Percentiles rank a stretch among this genome's conserved stretches.
Conservation (phyloP, 2,113 vertebrate genomes). For the Astatoreochromis straeleni region DNA sequence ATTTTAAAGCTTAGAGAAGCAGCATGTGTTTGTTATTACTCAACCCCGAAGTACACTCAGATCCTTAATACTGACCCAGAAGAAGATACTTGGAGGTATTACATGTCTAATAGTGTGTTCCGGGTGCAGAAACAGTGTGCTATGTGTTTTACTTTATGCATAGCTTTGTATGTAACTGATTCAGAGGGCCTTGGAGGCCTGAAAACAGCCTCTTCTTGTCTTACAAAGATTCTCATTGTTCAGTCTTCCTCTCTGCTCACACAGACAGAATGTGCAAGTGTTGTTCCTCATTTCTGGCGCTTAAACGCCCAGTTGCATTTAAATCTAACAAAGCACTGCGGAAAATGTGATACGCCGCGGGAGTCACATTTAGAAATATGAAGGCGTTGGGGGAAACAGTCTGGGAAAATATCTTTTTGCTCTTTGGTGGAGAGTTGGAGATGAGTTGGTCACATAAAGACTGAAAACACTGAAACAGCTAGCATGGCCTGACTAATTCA, state of each 20-base stretch:
- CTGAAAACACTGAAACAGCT: not conserved
- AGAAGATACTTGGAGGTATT: not conserved
- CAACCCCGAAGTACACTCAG: not conserved
- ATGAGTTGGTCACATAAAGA: not conserved
- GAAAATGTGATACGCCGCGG: not conserved
- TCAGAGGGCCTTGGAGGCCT: slow-evolving; percentile 25
- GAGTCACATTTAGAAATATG: not conserved
- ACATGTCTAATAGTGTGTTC: not conserved
- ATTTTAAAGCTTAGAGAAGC: not conserved
- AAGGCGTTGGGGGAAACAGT: not conserved
- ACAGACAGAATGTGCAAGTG: slow-evolving; percentile 11
- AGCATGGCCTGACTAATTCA: not conserved
- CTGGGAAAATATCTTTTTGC: not conserved
- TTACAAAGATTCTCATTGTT: slow-evolving; percentile 59
- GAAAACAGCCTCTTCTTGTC: slow-evolving; percentile 30
- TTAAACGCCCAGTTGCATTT: not conserved
- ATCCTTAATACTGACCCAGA: not conserved
- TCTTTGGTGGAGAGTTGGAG: not conserved
- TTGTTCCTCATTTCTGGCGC: not conserved
- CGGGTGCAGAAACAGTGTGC: not conserved
- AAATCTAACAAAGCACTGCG: not conserved
- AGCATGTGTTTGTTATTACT: not conserved
- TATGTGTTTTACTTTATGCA: slow-evolving; percentile 11
- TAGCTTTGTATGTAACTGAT: slow-evolving; percentile 5
- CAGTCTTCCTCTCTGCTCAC: not conserved